Base-by-base conservation (phyloP, 2,113 vertebrate genomes). In the Petroica traversi region DNA sequence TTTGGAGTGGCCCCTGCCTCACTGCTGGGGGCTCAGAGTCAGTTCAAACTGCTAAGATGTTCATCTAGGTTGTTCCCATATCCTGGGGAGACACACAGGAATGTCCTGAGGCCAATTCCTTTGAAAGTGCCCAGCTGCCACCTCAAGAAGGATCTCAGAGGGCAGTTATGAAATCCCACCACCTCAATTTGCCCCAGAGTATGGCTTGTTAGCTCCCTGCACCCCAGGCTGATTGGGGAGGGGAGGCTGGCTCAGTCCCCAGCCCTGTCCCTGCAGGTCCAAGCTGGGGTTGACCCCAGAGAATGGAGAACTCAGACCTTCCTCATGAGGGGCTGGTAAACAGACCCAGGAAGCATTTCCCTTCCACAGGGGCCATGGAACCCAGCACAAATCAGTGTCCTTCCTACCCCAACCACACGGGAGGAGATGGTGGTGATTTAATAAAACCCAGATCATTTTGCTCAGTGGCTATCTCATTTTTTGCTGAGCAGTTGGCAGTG, bases 331-430 rank as follows among this genome's bases (percentile, higher is more conserved):
- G 7, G 10, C 29, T 61, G 33, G 13, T 31, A 58, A 73, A 28
- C n/a, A 76, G 17, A 71, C 1, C 18, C 38, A 31, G 31, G 25
- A n/a, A 0, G 0, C 8, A 11, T 3, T 11, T 69, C 19, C 55
- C 22, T 38, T 45, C 51, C 10, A 1, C 15, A 58, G 18, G 38
- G 24, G 12, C 19, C 2, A 5, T 2, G 11, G 9, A 62, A 5
- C 25, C 12, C 31, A 16, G 26, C 33, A 43, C 28, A 76, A 68
- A 34, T 3, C 48, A 43, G n/a, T 6, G 19, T 7, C 28, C 28
- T 14, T 24, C 54, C 23, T 40, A 64, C 25, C 33, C 28, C 31
- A 6, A 0, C 19, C 2, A 1, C 41, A 4, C 0, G 17, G 41
- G 31, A 36, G 0, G 4, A 76, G 46, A 26, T 22, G 24, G 2